These are phyloP conservation scores for Magallana gigas DNA, from an alignment of 1,140 invertebrate genomes.

Conservation along the genomic window DNA sequence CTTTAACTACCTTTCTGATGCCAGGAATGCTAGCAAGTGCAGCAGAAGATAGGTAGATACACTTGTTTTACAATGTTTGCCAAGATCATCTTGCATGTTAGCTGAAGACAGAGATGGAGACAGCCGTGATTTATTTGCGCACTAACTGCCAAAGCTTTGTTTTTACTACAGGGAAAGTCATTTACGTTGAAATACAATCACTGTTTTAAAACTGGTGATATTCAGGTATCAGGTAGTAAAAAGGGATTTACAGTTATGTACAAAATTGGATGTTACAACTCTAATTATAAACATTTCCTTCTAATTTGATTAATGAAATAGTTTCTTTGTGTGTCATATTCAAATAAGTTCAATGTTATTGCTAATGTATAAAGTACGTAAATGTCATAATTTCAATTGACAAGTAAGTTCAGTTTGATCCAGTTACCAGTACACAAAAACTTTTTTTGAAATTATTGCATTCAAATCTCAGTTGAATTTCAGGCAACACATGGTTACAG, in stretches of 20 bases:
- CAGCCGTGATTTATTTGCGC: not conserved
- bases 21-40: not conserved
- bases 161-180: constrained; percentile 23
- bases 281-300: constrained; percentile 15
- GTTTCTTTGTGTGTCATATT: not conserved
- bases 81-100: constrained; percentile 21
- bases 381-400: not conserved
- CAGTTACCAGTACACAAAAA: too few relatives aligned
- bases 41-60: not conserved
- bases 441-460: too few relatives aligned
- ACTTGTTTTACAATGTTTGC: constrained; percentile 21
- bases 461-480: too few relatives aligned
- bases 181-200: constrained; percentile 10
- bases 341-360: not conserved
- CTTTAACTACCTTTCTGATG: not conserved
- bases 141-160: not conserved
- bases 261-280: not conserved
- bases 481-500: too few relatives aligned
- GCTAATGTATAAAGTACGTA: not conserved
- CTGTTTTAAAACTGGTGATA: not conserved
- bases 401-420: too few relatives aligned
- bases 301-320: not conserved
- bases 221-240: not conserved
- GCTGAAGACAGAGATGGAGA: constrained; percentile 6
- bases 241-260: not conserved